These are phyloP conservation scores for Diaprepes abbreviatus DNA, from an alignment of 2,888 invertebrate genomes.

Conservation along the genomic window DNA sequence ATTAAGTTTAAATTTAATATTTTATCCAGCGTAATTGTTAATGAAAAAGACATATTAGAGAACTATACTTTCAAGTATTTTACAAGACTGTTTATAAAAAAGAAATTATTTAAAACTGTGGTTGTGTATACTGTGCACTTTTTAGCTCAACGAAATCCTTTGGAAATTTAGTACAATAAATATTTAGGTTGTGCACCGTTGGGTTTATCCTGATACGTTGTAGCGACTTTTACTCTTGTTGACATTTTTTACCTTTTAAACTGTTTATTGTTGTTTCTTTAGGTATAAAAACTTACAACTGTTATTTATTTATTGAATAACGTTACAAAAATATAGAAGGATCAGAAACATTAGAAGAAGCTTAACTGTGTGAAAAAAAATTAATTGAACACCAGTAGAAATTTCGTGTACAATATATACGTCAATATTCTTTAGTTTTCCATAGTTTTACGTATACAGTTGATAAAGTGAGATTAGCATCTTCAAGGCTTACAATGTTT, in stretches of 20 bases:
- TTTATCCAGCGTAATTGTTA: no score
- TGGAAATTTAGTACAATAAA: slow-evolving; percentile 52
- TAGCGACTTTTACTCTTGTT: slow-evolving; percentile 29
- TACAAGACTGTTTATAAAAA: no score
- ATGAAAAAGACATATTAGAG: no score
- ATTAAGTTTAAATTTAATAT: no score
- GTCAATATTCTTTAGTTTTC: no score
- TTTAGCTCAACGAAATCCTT: slow-evolving; percentile 53
- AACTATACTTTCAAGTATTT: no score
- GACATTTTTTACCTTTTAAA: slow-evolving; percentile 28
- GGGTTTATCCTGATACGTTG: slow-evolving; percentile 32
- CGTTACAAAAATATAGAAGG: slow-evolving; percentile 50
- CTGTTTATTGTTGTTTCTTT: slow-evolving; percentile 35
- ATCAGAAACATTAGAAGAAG: not conserved
- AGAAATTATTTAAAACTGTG: slow-evolving; percentile 27
- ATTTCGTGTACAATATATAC: no score
- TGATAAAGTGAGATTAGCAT: no score
- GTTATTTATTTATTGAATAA: slow-evolving; percentile 52
- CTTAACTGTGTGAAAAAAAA: no score
- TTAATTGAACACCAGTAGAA: no score
- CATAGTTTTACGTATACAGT: no score
- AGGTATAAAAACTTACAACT: slow-evolving; percentile 35
- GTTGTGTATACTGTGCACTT: slow-evolving; percentile 57
- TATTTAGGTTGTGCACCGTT: slow-evolving; percentile 49
- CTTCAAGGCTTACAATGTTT: no score